Evolutionary conservation across 2,888 invertebrate species (phyloP).

Genomic region (Candidula unifasciata): DNA sequence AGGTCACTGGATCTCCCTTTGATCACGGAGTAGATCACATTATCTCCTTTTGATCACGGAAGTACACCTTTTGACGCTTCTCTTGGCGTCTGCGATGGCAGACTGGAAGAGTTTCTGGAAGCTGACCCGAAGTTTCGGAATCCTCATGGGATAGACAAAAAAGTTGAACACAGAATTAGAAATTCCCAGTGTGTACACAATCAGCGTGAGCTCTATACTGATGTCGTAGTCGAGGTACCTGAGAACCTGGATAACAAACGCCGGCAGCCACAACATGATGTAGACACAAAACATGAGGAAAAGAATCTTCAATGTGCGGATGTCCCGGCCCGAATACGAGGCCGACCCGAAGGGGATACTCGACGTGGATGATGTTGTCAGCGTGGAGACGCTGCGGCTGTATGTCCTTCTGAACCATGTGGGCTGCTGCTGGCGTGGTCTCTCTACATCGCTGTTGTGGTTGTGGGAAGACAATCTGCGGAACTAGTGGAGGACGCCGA

Average conservation of each 20-base stretch:
- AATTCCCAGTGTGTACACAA: conserved; percentile 26
- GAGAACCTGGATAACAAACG: conserved; percentile 1
- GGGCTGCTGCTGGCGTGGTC: neutral
- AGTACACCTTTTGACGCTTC: neutral
- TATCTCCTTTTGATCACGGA: neutral
- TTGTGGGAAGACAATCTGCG: neutral
- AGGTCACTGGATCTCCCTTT: no score
- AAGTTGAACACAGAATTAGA: conserved; percentile 46
- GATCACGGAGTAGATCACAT: no score
- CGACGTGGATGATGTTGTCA: neutral
- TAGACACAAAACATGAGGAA: conserved; percentile 46
- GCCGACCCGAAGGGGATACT: conserved; percentile 25
- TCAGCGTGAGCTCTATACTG: conserved; percentile 3
- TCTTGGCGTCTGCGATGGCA: conserved; percentile 9
- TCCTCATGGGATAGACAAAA: conserved; percentile 46
- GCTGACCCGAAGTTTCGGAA: conserved; percentile 17
- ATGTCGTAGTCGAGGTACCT: neutral
- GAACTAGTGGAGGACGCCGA: neutral
- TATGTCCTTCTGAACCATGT: neutral
- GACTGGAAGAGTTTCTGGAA: conserved; percentile 26
- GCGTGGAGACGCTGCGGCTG: neutral
- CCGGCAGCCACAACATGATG: conserved; percentile 33
- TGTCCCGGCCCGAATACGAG: conserved; percentile 32
- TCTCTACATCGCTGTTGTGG: neutral
- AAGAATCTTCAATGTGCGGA: conserved; percentile 34